Evolutionary conservation across 2,797 vertebrate species (phyloP).

Genomic region (Artibeus jamaicensis): DNA sequence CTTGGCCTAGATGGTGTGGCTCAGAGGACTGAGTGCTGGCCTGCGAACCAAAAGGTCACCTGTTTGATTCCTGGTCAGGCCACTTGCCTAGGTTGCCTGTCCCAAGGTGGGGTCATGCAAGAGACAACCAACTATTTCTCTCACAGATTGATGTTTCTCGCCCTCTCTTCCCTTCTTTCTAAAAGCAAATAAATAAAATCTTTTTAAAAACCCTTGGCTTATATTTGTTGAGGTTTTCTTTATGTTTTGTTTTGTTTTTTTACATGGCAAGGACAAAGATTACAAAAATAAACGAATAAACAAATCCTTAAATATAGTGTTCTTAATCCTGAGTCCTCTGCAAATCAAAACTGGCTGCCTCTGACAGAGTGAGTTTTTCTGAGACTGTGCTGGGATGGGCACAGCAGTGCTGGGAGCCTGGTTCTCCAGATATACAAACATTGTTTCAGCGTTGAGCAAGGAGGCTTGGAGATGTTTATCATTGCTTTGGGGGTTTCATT

Average conservation of each 20-base stretch:
- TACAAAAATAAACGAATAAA: neutral
- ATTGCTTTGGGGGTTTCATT: constrained; percentile 2
- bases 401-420: fast-evolving
- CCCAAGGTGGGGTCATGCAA: too few species aligned
- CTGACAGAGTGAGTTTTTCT: neutral
- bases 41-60: too few species aligned
- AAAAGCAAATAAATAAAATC: too few species aligned
- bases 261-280: neutral
- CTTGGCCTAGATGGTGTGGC: neutral
- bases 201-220: constrained; percentile 18
- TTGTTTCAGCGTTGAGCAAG: neutral
- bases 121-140: too few species aligned
- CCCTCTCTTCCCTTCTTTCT: too few species aligned
- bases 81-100: too few species aligned
- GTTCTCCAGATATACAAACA: neutral
- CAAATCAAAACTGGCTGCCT: neutral
- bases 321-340: neutral
- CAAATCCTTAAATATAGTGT: neutral
- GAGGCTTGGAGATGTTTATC: neutral
- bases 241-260: neutral
- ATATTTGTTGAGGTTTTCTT: neutral
- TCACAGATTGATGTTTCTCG: too few species aligned
- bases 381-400: neutral
- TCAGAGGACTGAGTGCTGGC: too few species aligned
- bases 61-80: too few species aligned